Evolutionary conservation across 2,797 vertebrate genomes (phyloP).

Genomic region (Podargus strigoides): DNA sequence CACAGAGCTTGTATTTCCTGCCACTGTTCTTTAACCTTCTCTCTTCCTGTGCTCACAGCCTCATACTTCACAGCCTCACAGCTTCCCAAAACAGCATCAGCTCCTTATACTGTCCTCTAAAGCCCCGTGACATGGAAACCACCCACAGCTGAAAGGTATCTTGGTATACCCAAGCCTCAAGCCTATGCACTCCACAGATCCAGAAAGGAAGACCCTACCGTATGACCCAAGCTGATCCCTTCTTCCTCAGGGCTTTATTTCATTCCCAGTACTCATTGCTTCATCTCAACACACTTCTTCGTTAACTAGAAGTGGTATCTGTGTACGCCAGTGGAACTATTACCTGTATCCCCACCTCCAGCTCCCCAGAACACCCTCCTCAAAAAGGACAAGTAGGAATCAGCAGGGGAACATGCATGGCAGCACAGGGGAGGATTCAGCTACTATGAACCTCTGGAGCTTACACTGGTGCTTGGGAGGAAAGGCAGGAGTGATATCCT

Average conservation of each 20-base stretch:
- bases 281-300: neutral
- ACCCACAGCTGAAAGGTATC: neutral
- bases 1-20: neutral
- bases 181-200: neutral
- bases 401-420: neutral
- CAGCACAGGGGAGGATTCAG: neutral
- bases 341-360: neutral
- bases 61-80: neutral
- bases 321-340: neutral
- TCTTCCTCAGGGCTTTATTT: neutral
- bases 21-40: neutral
- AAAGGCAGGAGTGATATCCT: neutral
- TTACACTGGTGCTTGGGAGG: neutral
- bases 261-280: neutral
- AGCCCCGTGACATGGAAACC: neutral
- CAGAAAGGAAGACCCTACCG: neutral
- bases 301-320: neutral
- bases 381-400: neutral
- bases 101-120: neutral
- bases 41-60: neutral
- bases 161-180: fast-evolving
- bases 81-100: neutral
- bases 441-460: neutral
- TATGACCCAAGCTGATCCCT: neutral
- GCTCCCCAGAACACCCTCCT: neutral